Percentiles rank a stretch among this genome's conserved stretches.
These are phyloP conservation scores for Pachliopta kotzebuea DNA, from an alignment of 2,888 invertebrate species.

Conservation along the genomic window DNA sequence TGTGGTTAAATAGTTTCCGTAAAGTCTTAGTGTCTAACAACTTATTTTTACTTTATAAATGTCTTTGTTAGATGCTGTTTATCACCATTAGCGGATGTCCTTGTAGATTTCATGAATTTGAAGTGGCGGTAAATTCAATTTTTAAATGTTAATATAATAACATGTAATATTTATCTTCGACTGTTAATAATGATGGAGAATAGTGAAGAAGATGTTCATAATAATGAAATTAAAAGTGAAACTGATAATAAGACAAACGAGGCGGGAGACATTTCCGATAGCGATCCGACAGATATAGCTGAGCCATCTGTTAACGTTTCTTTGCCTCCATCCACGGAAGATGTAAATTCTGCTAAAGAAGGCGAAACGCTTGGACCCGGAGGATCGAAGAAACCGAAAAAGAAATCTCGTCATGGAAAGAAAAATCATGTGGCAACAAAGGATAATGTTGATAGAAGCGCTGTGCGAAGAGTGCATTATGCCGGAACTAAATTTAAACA, in stretches of 20 bases:
- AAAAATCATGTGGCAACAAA: slow-evolving; percentile 65
- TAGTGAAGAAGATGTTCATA: slow-evolving; percentile 58
- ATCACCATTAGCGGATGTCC: slow-evolving; percentile 78
- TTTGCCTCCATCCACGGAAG: slow-evolving; percentile 44
- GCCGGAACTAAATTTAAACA: slow-evolving; percentile 71
- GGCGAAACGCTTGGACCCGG: slow-evolving; percentile 48
- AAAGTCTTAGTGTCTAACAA: slow-evolving; percentile 22
- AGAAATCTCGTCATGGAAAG: slow-evolving; percentile 71
- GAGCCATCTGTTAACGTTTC: slow-evolving; percentile 52
- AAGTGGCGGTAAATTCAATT: slow-evolving; percentile 77
- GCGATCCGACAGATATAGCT: slow-evolving; percentile 50
- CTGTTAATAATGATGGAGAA: slow-evolving; percentile 62
- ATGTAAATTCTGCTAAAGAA: slow-evolving; percentile 59
- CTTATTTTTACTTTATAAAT: slow-evolving; percentile 43
- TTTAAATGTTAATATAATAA: slow-evolving; percentile 49
- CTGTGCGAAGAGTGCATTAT: slow-evolving; percentile 65
- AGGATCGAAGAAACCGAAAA: slow-evolving; percentile 64
- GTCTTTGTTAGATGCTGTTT: slow-evolving; percentile 72
- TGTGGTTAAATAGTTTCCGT: slow-evolving; percentile 13
- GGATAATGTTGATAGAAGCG: slow-evolving; percentile 62
- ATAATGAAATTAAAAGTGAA: slow-evolving; percentile 49
- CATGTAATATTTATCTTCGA: slow-evolving; percentile 43
- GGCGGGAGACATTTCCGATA: slow-evolving; percentile 57
- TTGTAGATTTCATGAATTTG: slow-evolving; percentile 72
- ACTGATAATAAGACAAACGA: slow-evolving; percentile 50